Percentiles rank a stretch among this genome's conserved stretches.
These are phyloP conservation scores for Mylabris phalerata DNA, from an alignment of 1,140 invertebrate genomes.

Conservation along the genomic window DNA sequence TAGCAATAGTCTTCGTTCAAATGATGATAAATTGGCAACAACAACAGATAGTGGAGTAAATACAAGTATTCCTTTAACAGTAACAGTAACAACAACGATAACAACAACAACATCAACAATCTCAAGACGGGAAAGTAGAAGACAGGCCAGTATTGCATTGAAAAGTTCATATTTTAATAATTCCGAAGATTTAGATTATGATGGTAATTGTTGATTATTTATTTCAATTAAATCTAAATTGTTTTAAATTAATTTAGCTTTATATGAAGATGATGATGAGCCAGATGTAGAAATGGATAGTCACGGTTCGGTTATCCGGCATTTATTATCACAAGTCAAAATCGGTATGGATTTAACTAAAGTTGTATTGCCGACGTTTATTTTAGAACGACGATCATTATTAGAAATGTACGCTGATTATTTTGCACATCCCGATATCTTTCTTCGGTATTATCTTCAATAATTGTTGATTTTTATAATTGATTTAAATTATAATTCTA, in stretches of 20 bases:
- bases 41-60: conserved; percentile 15
- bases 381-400: conserved; percentile 88
- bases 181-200: conserved; percentile 34
- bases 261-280: conserved; percentile 85
- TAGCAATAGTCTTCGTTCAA: conserved; percentile 30
- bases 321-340: conserved; percentile 91
- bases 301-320: conserved; percentile 90
- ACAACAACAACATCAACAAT: not conserved
- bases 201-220: conserved; percentile 29
- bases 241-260: conserved; percentile 50
- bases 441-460: conserved; percentile 71
- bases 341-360: conserved; percentile 99
- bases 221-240: not conserved
- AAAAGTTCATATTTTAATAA: conserved; percentile 13
- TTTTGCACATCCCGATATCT: conserved; percentile 95
- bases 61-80: not conserved
- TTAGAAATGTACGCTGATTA: conserved; percentile 98
- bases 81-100: not conserved
- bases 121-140: conserved; percentile 18
- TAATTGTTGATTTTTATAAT: not conserved
- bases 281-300: conserved; percentile 83
- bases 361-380: conserved; percentile 94
- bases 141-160: conserved; percentile 15
- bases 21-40: conserved; percentile 21
- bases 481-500: not conserved